Base-by-base conservation (phyloP, 2,888 invertebrate species). In the Hemithea aestivaria region DNA sequence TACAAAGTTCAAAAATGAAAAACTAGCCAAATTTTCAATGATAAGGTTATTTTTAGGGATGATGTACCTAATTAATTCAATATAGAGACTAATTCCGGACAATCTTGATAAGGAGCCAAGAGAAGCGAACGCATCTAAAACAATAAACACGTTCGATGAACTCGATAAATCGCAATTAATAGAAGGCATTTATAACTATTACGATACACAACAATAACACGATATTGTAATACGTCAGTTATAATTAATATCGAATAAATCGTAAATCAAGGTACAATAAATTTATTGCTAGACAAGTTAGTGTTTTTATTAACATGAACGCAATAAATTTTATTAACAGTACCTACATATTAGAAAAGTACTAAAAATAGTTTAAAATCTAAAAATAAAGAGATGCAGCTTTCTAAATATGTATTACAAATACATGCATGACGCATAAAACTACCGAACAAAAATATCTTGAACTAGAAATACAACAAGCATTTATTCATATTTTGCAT, bases 31-130 rank as follows among this genome's bases (percentile, higher is more conserved):
- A n/a, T n/a, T n/a, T n/a, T 16, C 16, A 27, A 30, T 30, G 37
- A 43, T 36, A 36, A 42, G 37, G 45, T 11, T 52, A 44, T 45
- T 48, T 42, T 24, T 40, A 49, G 49, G 45, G 49, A 51, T 45
- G 49, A 43, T 55, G 51, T 47, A n/a, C n/a, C n/a, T n/a, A 54
- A 58, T 62, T 51, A 52, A 61, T 58, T 51, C 31, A 35, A 48
- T 46, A 52, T 20, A 53, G 56, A 66, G 58, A 61, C 60, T 54
- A 33, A 52, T 47, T 48, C 40, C 46, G 39, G 22, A 22, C 27
- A 35, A 56, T 58, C 54, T 73, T 69, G 66, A 73, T 53, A 48
- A 58, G 57, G 62, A 64, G 66, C 70, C 70, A 73, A 71, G 57
- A 55, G 48, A 59, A 61, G 53, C 44, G 50, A 43, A 58, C 51